phyloP scores from a whole-genome alignment of 53 echinoderm and acorn worm genomes.

The Crossaster papposus region DNA sequence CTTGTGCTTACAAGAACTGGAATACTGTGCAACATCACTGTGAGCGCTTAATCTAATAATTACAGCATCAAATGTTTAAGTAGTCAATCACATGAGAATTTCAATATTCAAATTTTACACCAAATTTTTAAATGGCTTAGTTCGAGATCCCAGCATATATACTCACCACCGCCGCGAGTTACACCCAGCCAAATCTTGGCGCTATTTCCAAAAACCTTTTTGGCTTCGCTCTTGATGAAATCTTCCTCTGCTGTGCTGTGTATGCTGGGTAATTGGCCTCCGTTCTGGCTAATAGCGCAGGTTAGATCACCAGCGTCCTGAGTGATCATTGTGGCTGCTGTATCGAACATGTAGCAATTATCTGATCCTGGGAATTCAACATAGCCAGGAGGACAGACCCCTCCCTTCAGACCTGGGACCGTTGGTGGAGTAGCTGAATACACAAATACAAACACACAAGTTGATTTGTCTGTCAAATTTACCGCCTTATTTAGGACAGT shows the following conservation, averaged over 20 bases:
- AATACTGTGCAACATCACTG: not conserved
- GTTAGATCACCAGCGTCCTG: not conserved
- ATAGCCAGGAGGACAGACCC: not conserved
- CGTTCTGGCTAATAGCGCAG: not conserved
- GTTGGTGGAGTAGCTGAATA: not conserved
- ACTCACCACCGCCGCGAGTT: slow-evolving; percentile 13
- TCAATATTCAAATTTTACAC: too few relatives aligned
- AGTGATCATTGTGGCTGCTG: not conserved
- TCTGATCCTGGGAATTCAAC: slow-evolving; percentile 7
- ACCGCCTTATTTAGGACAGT: too few relatives aligned
- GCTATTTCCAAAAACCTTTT: not conserved
- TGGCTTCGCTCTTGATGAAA: slow-evolving; percentile 15
- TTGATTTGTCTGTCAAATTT: too few relatives aligned
- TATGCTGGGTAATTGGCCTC: slow-evolving; percentile 29
- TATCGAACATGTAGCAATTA: slow-evolving; percentile 8
- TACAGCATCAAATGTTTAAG: too few relatives aligned
- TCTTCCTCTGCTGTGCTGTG: slow-evolving; percentile 45
- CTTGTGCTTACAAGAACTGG: not conserved
- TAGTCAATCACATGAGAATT: not conserved
- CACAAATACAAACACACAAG: not conserved
- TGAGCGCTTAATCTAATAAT: not conserved
- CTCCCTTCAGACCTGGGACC: not conserved
- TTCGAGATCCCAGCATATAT: not conserved
- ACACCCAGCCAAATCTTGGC: slow-evolving; percentile 40
- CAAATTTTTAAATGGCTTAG: not conserved